Evolutionary conservation across 1,140 invertebrate species (phyloP).

Genomic region (Pseudoatta argentina): DNA sequence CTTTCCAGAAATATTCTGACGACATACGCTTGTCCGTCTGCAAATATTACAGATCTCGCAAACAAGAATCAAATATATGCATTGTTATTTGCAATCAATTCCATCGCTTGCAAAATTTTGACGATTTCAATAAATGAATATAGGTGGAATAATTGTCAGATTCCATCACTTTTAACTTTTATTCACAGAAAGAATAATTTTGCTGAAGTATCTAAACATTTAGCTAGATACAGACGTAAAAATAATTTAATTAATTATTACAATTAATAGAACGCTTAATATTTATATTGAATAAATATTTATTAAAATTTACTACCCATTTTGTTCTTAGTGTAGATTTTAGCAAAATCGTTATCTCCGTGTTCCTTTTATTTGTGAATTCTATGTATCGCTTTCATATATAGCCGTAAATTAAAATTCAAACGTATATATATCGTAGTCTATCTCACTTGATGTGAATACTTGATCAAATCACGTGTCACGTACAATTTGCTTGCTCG

Average conservation of each 20-base stretch:
- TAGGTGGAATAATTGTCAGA: background rate
- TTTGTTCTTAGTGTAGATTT: too few species aligned
- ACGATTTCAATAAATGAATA: background rate
- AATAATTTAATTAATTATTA: too few species aligned
- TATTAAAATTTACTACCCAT: too few species aligned
- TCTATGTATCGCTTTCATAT: background rate
- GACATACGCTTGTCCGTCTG: background rate
- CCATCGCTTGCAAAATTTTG: background rate
- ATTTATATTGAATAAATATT: too few species aligned
- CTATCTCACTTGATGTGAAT: background rate
- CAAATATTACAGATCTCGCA: conserved; percentile 14
- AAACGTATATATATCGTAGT: background rate
- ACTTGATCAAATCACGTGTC: conserved; percentile 21
- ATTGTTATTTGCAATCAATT: conserved; percentile 4
- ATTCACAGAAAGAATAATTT: too few species aligned
- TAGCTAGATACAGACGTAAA: too few species aligned
- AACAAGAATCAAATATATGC: background rate
- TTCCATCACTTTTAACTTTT: background rate
- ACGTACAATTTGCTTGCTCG: conserved; percentile 29
- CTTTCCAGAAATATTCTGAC: background rate
- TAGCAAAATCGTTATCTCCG: too few species aligned
- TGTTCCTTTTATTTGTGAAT: too few species aligned
- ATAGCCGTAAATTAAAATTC: conserved; percentile 7
- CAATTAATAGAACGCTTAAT: too few species aligned
- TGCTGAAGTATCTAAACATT: too few species aligned